Evolutionary conservation across 2,113 vertebrate genomes (phyloP).

Genomic region (Scortum barcoo): DNA sequence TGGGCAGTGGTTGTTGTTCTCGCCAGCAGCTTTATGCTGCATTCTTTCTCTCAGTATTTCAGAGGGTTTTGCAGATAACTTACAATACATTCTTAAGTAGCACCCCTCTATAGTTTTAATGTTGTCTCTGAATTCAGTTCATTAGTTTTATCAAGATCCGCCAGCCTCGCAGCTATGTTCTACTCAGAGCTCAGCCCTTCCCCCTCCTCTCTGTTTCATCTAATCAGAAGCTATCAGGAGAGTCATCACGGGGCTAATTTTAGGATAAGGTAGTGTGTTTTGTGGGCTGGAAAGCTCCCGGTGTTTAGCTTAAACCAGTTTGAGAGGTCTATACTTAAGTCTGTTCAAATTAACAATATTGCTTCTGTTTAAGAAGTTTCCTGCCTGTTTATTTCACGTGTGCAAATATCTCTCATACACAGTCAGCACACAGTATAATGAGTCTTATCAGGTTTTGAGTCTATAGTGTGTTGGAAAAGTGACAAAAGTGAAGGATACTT

Average conservation of each 20-base stretch:
- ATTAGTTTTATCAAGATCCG: constrained; percentile 32
- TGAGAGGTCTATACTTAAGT: background rate
- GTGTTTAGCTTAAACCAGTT: constrained; percentile 21
- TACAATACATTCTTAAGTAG: constrained; percentile 8
- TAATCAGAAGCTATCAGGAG: constrained; percentile 29
- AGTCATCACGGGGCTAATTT: constrained; percentile 36
- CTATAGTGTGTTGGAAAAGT: background rate
- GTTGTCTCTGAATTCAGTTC: constrained; percentile 38
- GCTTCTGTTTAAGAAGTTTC: background rate
- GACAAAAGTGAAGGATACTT: background rate
- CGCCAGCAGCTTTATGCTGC: constrained; percentile 20
- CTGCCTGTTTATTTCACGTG: background rate
- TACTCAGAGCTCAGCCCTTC: background rate
- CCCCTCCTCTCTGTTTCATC: constrained; percentile 31
- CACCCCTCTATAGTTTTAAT: background rate
- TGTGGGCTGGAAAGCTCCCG: constrained; percentile 9
- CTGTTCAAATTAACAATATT: background rate
- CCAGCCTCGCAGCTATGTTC: constrained; percentile 19
- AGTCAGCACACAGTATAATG: no score
- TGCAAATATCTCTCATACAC: background rate
- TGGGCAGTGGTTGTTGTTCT: constrained; percentile 15
- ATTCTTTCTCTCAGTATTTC: constrained; percentile 2
- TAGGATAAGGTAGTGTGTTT: constrained; percentile 20
- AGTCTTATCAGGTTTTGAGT: background rate
- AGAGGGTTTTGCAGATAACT: constrained; percentile 9